Conservation (phyloP, 1,140 invertebrate genomes). For the Cotesia vestalis region DNA sequence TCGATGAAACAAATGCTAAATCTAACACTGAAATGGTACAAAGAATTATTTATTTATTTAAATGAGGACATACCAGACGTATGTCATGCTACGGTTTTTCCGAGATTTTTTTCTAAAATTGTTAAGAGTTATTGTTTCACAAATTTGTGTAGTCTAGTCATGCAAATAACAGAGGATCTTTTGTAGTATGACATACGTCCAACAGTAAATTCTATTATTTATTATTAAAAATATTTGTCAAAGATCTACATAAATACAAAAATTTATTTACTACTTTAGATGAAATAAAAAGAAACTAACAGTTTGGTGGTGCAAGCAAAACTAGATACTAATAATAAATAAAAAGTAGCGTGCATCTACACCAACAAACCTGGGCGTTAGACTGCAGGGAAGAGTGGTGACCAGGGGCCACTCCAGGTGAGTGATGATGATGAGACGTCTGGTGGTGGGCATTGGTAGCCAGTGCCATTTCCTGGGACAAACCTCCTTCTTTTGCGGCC, state of each 20-base stretch:
- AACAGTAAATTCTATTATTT: no score
- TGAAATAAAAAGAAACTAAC: background rate
- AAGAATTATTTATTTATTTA: no score
- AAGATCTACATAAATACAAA: background rate
- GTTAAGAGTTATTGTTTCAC: no score
- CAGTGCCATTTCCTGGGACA: slow-evolving; percentile 61
- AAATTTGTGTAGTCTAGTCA: no score
- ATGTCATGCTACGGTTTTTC: no score
- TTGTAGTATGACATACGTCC: no score
- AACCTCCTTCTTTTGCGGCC: slow-evolving; percentile 52
- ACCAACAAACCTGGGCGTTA: slow-evolving; percentile 62
- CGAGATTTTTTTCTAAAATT: no score
- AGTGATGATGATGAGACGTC: slow-evolving; percentile 56
- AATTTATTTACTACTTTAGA: background rate
- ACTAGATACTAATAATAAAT: slow-evolving; percentile 11
- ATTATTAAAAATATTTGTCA: no score
- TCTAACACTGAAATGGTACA: no score
- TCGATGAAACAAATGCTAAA: no score
- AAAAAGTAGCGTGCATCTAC: slow-evolving; percentile 42
- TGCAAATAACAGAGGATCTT: no score
- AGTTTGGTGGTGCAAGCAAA: slow-evolving; percentile 6
- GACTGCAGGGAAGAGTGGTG: slow-evolving; percentile 59
- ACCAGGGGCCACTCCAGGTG: slow-evolving; percentile 57
- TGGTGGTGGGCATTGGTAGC: slow-evolving; percentile 56
- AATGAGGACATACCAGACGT: no score